Conservation (phyloP, 2,888 invertebrate genomes). For the Drosophila prolongata region DNA sequence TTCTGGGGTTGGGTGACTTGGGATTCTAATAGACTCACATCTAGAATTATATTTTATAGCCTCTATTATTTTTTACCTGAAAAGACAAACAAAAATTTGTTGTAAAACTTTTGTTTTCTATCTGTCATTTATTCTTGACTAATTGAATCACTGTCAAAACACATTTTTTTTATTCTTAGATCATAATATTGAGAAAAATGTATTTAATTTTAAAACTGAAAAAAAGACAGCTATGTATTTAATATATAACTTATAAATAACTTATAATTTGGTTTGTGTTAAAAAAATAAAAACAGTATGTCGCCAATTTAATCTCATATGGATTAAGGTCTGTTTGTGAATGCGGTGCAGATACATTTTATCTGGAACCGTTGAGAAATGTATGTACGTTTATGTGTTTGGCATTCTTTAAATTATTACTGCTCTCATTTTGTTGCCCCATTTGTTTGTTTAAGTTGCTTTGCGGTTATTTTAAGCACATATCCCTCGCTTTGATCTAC, state of each 20-base stretch:
- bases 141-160: conserved; percentile 3
- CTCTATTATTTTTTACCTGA: no score
- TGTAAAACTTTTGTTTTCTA: no score
- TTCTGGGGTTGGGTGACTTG: not conserved
- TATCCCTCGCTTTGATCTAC: conserved; percentile 52
- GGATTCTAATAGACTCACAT: not conserved
- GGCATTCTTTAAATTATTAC: conserved; percentile 20
- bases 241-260: no score
- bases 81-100: no score
- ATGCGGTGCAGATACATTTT: not conserved
- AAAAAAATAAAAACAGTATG: no score
- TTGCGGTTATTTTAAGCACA: conserved; percentile 42
- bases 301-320: not conserved
- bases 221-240: no score
- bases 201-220: no score
- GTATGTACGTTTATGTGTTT: not conserved
- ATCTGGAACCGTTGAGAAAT: conserved; percentile 11
- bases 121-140: not conserved
- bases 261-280: no score
- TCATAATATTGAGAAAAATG: no score
- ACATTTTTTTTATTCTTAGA: not conserved
- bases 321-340: conserved; percentile 1
- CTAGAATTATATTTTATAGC: not conserved
- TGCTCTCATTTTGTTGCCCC: conserved; percentile 15
- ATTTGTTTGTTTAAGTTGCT: conserved; percentile 47